phyloP scores from a whole-genome alignment of 1,140 invertebrate genomes.

The Drosophila oshimai region DNA sequence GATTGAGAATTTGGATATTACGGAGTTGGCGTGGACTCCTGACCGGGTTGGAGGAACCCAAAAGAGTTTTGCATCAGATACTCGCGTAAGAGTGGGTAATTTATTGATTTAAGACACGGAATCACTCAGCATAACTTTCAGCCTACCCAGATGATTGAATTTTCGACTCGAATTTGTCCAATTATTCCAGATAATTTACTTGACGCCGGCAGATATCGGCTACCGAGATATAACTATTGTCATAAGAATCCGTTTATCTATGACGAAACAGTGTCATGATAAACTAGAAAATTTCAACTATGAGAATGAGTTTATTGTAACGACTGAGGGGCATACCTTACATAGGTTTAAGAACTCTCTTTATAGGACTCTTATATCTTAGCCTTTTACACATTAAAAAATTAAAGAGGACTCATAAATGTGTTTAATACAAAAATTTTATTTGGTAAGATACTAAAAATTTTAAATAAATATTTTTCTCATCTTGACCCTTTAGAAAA shows the following conservation, averaged over 20 bases:
- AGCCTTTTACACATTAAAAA: too few relatives aligned
- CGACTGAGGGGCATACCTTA: too few relatives aligned
- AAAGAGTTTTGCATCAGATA: constrained; percentile 46
- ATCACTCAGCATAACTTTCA: constrained; percentile 78
- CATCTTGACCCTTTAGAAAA: too few relatives aligned
- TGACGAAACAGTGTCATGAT: not conserved
- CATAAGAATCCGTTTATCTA: not conserved
- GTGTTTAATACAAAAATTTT: too few relatives aligned
- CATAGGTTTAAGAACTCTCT: too few relatives aligned
- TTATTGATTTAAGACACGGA: constrained; percentile 79
- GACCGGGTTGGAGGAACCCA: constrained; percentile 25
- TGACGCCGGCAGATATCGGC: constrained; percentile 19
- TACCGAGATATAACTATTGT: not conserved
- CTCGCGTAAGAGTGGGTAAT: constrained; percentile 52
- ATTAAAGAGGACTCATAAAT: too few relatives aligned
- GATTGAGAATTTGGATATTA: constrained; percentile 29
- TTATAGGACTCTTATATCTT: too few relatives aligned
- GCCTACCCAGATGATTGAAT: constrained; percentile 29
- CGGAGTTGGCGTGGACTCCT: constrained; percentile 35
- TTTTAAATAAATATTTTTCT: too few relatives aligned
- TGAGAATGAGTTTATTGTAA: too few relatives aligned
- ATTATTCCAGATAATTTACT: constrained; percentile 68
- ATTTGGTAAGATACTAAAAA: too few relatives aligned
- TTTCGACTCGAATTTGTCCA: constrained; percentile 12
- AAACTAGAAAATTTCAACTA: not conserved